Conservation (phyloP, 1,140 invertebrate genomes). For the Vanessa tameamea region DNA sequence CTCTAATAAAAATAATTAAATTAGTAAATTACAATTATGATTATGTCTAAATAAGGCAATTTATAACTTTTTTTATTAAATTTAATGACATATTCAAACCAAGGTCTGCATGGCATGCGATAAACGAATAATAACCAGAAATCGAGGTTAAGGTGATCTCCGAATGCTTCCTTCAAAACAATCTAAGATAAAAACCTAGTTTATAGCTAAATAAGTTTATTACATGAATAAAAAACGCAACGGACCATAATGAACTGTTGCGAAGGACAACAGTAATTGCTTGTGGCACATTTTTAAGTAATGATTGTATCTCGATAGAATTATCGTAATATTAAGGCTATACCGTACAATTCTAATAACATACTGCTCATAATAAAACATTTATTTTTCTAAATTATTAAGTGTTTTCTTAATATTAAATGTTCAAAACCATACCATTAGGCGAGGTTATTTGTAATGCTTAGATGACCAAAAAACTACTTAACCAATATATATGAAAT, state of each 20-base stretch:
- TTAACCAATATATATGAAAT: too few species aligned
- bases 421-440: too few species aligned
- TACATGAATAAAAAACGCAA: slow-evolving; percentile 35
- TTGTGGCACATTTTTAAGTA: slow-evolving; percentile 34
- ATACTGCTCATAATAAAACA: neutral
- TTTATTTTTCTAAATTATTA: too few species aligned
- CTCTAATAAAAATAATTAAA: neutral
- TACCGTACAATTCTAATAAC: neutral
- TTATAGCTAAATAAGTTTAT: slow-evolving; percentile 33
- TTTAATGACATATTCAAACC: slow-evolving; percentile 40
- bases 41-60: neutral
- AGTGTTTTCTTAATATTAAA: too few species aligned
- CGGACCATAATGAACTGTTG: slow-evolving; percentile 32
- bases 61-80: slow-evolving; percentile 7
- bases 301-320: slow-evolving; percentile 35
- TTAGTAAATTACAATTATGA: neutral
- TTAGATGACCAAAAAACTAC: too few species aligned
- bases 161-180: slow-evolving; percentile 31
- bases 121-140: slow-evolving; percentile 33
- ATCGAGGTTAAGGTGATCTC: slow-evolving; percentile 39
- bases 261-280: slow-evolving; percentile 35
- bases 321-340: neutral
- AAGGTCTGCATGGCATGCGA: slow-evolving; percentile 56
- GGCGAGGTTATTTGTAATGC: too few species aligned
- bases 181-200: slow-evolving; percentile 24